Evolutionary conservation across 2,797 vertebrate genomes (phyloP), one percentile per base, ranked within the genome.

Genomic region (Semotilus atromaculatus): DNA sequence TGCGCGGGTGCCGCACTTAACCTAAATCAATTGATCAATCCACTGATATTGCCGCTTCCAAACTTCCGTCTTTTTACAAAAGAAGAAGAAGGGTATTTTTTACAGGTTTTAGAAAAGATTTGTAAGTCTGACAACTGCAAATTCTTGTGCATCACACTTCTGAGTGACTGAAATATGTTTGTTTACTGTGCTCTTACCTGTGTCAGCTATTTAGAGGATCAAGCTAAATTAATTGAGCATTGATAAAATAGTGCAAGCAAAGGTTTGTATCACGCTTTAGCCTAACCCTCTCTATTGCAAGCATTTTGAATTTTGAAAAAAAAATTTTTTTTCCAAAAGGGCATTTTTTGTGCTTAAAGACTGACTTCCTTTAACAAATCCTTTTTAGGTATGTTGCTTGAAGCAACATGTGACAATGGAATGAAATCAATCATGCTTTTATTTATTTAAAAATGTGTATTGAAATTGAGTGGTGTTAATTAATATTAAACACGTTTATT

Each of bases 1-100:
- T 48, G 23, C 26, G 81, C 89, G 91, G 91, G 91, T 92, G 90
- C 86, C 83, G 80, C 53, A 34, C 53, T 80, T 36, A 0, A 48
- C 45, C 14, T 48, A 48, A 16, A 31, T 31, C 26, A n/a, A n/a
- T n/a, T n/a, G n/a, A n/a, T 40, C 45, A 58, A 21, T 53, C 48
- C 18, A 7, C 4, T 82, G 7, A 74, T 45, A 7, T 26, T 7
- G 11, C 21, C 7, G 11, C 26, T 53, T 9, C 31, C 19, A 73
- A 72, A 73, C 55, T 62, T 82, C 3, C 31, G 4, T 72, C 14
- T 38, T 83, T 74, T 31, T 55, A 43, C 29, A 23, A 31, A 31
- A 31, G 26, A 29, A 29, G 16, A n/a, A n/a, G 8, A 31, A 31
- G 31, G 16, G 21, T n/a, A 76, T 36, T 60, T 77, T 64, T 29